These are phyloP conservation scores for Drosophila lini DNA, from an alignment of 1,140 invertebrate species.

Conservation along the genomic window DNA sequence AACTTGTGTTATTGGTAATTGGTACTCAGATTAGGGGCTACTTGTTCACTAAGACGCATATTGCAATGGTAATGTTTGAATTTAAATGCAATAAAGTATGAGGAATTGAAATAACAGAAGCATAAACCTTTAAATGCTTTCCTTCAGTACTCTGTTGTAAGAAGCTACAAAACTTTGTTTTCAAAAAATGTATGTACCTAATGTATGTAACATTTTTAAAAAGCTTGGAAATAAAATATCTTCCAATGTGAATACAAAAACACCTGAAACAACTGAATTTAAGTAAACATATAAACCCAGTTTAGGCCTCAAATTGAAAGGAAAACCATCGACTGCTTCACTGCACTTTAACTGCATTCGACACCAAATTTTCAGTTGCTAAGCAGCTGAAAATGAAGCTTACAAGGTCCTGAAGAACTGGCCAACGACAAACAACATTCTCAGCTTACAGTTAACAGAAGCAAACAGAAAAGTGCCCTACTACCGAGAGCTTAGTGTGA, in stretches of 20 bases:
- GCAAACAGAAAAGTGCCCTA: conserved; percentile 25
- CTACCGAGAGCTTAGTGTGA: conserved; percentile 59
- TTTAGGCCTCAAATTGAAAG: not conserved
- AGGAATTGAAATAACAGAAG: too few species aligned
- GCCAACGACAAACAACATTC: conserved; percentile 41
- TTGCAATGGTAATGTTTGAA: too few species aligned
- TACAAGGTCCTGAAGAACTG: conserved; percentile 14
- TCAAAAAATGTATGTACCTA: too few species aligned
- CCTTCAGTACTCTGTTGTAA: too few species aligned
- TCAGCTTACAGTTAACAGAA: conserved; percentile 36
- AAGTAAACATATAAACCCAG: not conserved
- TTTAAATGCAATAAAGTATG: too few species aligned
- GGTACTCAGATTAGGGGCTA: not conserved
- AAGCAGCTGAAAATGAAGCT: conserved; percentile 4
- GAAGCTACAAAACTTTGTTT: too few species aligned
- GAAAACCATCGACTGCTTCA: not conserved
- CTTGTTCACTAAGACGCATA: too few species aligned
- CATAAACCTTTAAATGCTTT: too few species aligned
- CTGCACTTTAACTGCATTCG: conserved; percentile 6
- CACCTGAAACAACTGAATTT: not conserved
- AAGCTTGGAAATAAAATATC: too few species aligned
- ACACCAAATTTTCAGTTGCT: conserved; percentile 22
- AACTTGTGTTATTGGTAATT: not conserved
- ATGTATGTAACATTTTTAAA: too few species aligned
- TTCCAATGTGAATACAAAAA: not conserved